Percentiles rank a stretch among this genome's conserved stretches.
Conservation (phyloP, 2,113 vertebrate genomes). For the Alectura lathami region DNA sequence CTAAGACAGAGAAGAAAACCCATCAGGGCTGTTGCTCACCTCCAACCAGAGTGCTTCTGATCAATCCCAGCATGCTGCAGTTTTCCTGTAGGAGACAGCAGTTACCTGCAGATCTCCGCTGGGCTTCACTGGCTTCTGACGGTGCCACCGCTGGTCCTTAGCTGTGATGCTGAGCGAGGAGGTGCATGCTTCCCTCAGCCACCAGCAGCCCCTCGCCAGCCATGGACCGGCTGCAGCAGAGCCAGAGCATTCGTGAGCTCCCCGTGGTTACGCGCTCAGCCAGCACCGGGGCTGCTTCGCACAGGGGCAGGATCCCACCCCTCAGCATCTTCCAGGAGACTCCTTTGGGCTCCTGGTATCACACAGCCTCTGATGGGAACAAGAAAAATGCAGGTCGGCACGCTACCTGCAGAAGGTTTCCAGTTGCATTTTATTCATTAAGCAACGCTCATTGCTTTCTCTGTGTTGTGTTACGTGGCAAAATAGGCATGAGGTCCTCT, state of each 20-base stretch:
- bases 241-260: not conserved
- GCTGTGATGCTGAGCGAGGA: not conserved
- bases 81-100: not conserved
- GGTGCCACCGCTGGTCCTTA: not conserved
- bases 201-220: not conserved
- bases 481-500: not conserved
- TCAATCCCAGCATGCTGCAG: not conserved
- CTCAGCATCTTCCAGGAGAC: no score
- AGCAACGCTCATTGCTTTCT: not conserved
- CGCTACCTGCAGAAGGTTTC: not conserved
- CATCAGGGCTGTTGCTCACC: not conserved
- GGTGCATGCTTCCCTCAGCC: not conserved
- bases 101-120: not conserved
- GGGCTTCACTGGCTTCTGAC: not conserved
- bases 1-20: not conserved
- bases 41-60: not conserved
- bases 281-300: not conserved
- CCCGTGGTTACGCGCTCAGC: not conserved
- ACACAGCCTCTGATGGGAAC: no score
- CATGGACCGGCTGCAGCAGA: not conserved
- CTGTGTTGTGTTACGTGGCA: not conserved
- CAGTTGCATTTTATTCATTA: not conserved
- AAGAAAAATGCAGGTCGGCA: no score
- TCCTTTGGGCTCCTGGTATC: no score
- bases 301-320: no score